Percentiles rank a stretch among this genome's conserved stretches.
These are phyloP conservation scores for Brachypterus glaber DNA, from an alignment of 2,888 invertebrate genomes.

Conservation along the genomic window DNA sequence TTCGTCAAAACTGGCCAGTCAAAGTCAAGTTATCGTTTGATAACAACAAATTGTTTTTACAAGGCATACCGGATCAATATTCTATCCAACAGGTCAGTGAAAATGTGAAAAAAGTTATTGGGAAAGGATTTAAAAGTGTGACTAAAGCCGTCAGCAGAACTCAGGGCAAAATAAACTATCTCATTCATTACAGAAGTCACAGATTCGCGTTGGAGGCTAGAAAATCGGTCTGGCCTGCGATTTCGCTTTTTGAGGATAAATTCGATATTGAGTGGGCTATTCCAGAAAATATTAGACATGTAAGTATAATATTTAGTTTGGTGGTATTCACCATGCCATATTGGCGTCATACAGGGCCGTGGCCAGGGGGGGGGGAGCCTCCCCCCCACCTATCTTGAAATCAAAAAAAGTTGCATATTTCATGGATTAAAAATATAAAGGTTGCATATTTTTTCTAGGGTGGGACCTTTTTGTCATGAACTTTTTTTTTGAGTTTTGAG, in stretches of 20 bases:
- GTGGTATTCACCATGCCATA: too few species aligned
- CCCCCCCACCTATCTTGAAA: too few species aligned
- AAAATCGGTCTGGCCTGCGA: conserved; percentile 19
- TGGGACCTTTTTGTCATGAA: too few species aligned
- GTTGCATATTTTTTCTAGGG: too few species aligned
- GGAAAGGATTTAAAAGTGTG: conserved; percentile 16
- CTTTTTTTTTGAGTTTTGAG: too few species aligned
- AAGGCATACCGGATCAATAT: conserved; percentile 16
- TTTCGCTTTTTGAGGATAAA: conserved; percentile 3
- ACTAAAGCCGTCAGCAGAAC: conserved; percentile 8
- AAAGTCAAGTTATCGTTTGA: conserved; percentile 69
- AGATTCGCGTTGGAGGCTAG: conserved; percentile 22
- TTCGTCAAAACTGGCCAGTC: conserved; percentile 53
- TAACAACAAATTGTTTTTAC: conserved; percentile 68
- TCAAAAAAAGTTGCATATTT: too few species aligned
- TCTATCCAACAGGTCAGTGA: conserved; percentile 9
- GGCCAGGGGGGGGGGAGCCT: too few species aligned
- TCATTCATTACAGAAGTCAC: conserved; percentile 24
- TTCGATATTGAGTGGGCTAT: neutral
- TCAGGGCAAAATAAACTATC: conserved; percentile 11
- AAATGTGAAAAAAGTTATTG: conserved; percentile 14
- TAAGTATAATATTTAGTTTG: neutral
- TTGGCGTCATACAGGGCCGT: too few species aligned
- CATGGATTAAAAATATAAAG: too few species aligned
- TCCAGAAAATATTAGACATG: neutral